Conservation (phyloP, 2,888 invertebrate genomes). For the Nebria salina region DNA sequence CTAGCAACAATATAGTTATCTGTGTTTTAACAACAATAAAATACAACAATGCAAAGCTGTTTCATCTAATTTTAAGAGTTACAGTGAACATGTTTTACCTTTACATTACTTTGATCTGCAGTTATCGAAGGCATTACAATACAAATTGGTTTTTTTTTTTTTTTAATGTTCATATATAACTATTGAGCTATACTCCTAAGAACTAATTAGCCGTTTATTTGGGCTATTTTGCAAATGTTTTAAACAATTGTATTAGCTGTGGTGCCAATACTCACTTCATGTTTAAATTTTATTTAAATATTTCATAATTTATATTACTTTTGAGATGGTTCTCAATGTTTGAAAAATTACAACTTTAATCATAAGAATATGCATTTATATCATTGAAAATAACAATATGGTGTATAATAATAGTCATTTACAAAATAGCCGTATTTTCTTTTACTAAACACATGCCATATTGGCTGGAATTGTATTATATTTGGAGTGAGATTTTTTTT, state of each 20-base stretch:
- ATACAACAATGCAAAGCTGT: conserved; percentile 62
- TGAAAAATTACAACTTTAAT: neutral
- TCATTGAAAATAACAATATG: neutral
- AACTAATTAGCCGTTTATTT: conserved; percentile 40
- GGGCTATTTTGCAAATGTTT: conserved; percentile 43
- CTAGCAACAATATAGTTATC: conserved; percentile 62
- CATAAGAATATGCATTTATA: neutral
- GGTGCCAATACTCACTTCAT: too few species aligned
- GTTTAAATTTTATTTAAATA: too few species aligned
- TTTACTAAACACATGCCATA: conserved; percentile 45
- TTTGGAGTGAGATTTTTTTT: conserved; percentile 11
- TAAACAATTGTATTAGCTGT: too few species aligned
- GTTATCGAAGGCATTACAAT: conserved; percentile 58
- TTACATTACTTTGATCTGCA: conserved; percentile 51
- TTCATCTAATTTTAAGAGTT: conserved; percentile 39
- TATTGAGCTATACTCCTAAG: conserved; percentile 28
- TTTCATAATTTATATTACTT: too few species aligned
- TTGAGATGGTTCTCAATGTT: too few species aligned
- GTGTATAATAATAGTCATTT: conserved; percentile 29
- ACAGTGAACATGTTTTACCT: conserved; percentile 41
- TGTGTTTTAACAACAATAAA: conserved; percentile 61
- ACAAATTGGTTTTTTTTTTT: conserved; percentile 24
- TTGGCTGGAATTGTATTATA: conserved; percentile 42
- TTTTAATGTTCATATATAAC: neutral
- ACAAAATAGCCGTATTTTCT: conserved; percentile 44